Evolutionary conservation across 2,888 invertebrate species (phyloP), one percentile per base, ranked within the genome.

Genomic region (Sepioteuthis lessoniana): DNA sequence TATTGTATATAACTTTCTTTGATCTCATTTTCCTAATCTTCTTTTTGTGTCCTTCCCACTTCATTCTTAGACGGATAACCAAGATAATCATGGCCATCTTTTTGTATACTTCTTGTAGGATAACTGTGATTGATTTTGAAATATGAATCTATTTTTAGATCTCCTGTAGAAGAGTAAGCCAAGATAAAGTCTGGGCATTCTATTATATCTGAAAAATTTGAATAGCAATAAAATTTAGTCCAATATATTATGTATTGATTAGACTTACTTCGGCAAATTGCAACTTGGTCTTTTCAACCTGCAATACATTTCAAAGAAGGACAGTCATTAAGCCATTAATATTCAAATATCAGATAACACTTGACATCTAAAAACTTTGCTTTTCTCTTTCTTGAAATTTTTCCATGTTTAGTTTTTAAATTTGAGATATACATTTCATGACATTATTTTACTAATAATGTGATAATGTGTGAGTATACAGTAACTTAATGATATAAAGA

Each of bases 61-160:
- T 76, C n/a, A 76, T 76, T 76, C 76, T 76, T 76, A 76, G n/a
- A 76, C n/a, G n/a, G 76, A 76, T 76, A n/a, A 76, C 8, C 76
- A 76, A 76, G 31, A 76, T 76, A 76, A n/a, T 76, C 76, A 76
- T 76, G n/a, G 76, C 76, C n/a, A 76, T n/a, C 76, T 76, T 76
- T 76, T 76, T 76, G 76, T 76, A 76, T 76, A 31, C 31, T 76
- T 76, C 76, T 76, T 76, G n/a, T n/a, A n/a, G 76, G n/a, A 76
- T 76, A n/a, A 55, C 55, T 76, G 16, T 76, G n/a, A 31, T 76
- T 76, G 31, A 76, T n/a, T 76, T 76, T n/a, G 76, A n/a, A 76
- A 76, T 76, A n/a, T 76, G 76, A 76, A n/a, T 76, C 76, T 76
- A 76, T n/a, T 76, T 76, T 76, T 76, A n/a, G n/a, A 76, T 31